These are phyloP conservation scores for Okamejei kenojei DNA, from an alignment of 2,797 vertebrate species.

Conservation along the genomic window DNA sequence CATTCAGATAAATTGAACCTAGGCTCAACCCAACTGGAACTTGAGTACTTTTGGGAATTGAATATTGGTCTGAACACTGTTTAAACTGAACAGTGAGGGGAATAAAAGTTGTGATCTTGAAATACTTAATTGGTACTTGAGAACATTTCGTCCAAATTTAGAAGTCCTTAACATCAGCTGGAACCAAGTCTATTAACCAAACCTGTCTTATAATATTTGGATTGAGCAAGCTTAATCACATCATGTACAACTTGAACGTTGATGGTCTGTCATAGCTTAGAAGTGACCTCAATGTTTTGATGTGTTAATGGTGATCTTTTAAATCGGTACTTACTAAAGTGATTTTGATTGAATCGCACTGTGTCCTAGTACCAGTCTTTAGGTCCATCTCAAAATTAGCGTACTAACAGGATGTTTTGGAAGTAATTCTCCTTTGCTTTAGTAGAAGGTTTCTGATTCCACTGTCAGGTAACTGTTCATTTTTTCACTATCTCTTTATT, in stretches of 20 bases:
- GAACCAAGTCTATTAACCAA: neutral
- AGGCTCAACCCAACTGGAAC: neutral
- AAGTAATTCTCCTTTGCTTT: neutral
- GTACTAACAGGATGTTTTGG: neutral
- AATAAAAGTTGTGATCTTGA: too few relatives aligned
- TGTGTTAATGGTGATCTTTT: neutral
- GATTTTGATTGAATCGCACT: neutral
- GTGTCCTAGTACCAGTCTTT: neutral
- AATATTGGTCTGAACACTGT: too few relatives aligned
- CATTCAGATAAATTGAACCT: neutral
- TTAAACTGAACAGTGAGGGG: too few relatives aligned
- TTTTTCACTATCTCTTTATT: too few relatives aligned
- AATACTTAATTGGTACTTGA: neutral
- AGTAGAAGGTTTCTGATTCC: neutral
- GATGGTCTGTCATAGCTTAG: neutral
- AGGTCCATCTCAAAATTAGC: neutral
- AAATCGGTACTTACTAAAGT: neutral
- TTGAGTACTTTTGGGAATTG: neutral
- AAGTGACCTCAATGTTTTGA: neutral
- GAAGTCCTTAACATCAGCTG: neutral
- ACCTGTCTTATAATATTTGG: neutral
- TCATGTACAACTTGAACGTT: neutral
- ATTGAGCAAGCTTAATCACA: neutral
- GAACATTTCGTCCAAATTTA: neutral
- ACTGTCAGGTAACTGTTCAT: neutral